Evolutionary conservation across 2,113 vertebrate species (phyloP), one percentile per base, ranked within the genome.

Genomic region (Ifrita kowaldi): DNA sequence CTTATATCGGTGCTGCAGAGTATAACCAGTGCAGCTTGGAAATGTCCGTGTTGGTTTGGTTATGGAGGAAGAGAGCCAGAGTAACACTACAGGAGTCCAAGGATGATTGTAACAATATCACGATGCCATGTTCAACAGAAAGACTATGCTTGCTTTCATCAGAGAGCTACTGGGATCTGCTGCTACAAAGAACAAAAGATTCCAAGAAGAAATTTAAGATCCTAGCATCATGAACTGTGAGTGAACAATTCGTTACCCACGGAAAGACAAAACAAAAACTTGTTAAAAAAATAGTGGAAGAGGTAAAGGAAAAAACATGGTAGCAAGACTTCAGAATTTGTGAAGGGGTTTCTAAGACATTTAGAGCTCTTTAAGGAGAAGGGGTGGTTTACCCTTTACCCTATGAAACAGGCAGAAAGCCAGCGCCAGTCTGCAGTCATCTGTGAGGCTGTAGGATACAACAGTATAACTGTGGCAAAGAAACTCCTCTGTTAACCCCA

Each of bases 231-330:
- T 28, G 57, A 50, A 7, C 9, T 10, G 33, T 0, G 2, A 73
- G 9, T 6, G 27, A 83, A 70, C 11, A 73, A 68, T 59, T 46
- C 0, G 0, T 11, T 67, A 73, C 11, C 11, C 2, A 1, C 5
- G 8, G 32, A 93, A 92, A 91, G 32, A 52, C 11, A 55, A 65
- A 71, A 39, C 10, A 64, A 30, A 69, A 44, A 11, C 30, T 75
- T 77, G 37, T 9, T 53, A 55, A 74, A 88, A 84, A 41, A 47
- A 6, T 1, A 13, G 16, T 37, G 23, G 30, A 55, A 63, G 14
- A 77, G 18, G 33, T 8, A 57, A 63, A 82, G 6, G 3, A 65
- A 52, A 74, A 68, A 70, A 50, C 42, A 46, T 2, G 0, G 27
- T 7, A 60, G 10, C 6, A 83, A 50, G 28, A 57, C 16, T 47